A percentile compares a stretch with the other conserved stretches of the same genome.
phyloP scores from a whole-genome alignment of 1,140 invertebrate species.

The Apis dorsata region DNA sequence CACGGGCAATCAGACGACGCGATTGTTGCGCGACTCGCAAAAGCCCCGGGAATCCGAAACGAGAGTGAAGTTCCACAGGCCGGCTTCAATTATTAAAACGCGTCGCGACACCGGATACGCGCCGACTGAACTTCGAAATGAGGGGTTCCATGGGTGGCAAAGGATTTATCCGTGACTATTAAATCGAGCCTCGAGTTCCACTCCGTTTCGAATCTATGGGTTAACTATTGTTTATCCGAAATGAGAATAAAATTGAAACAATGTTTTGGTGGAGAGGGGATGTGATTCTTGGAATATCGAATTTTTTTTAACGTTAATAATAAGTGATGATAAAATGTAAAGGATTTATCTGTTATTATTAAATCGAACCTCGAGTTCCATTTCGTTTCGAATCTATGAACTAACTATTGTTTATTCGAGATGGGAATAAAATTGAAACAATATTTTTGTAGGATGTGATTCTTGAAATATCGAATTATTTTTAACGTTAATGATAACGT shows the following conservation, averaged over 20 bases:
- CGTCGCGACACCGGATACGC: constrained; percentile 47
- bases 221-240: background rate
- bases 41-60: constrained; percentile 35
- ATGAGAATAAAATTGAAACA: background rate
- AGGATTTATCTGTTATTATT: constrained; percentile 28
- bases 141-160: background rate
- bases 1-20: constrained; percentile 35
- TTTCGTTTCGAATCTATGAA: no score
- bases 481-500: no score
- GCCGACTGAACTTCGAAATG: background rate
- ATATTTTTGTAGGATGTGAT: no score
- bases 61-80: constrained; percentile 29
- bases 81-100: constrained; percentile 51
- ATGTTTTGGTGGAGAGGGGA: no score
- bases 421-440: background rate
- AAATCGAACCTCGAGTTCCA: background rate
- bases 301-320: no score
- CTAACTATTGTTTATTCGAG: background rate
- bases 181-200: background rate
- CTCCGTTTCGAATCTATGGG: no score
- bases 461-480: no score
- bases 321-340: background rate
- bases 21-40: constrained; percentile 37
- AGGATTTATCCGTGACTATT: constrained; percentile 30
- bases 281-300: no score